Conservation (phyloP, 2,888 invertebrate genomes). For the Teleogryllus oceanicus region DNA sequence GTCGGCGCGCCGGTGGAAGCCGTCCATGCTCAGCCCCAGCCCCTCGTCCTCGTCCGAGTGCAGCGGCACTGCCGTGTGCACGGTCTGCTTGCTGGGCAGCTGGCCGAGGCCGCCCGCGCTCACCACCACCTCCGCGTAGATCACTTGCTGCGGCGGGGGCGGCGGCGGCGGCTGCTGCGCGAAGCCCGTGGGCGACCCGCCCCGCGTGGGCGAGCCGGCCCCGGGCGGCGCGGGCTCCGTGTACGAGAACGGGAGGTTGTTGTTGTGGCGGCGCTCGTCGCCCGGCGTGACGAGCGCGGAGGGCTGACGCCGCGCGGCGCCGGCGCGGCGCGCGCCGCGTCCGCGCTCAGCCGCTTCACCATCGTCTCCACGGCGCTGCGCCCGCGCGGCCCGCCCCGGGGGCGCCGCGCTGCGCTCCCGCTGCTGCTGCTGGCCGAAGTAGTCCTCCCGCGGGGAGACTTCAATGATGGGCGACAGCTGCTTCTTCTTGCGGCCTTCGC, state of each 20-base stretch:
- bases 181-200: conserved; percentile 31
- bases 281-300: conserved; percentile 55
- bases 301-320: conserved; percentile 31
- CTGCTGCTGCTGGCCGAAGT: conserved; percentile 47
- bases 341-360: conserved; percentile 64
- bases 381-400: conserved; percentile 49
- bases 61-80: conserved; percentile 52
- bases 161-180: conserved; percentile 34
- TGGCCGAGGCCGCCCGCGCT: conserved; percentile 39
- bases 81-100: conserved; percentile 48
- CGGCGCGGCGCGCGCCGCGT: conserved; percentile 30
- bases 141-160: conserved; percentile 50
- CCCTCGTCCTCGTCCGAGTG: conserved; percentile 65
- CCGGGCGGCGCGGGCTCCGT: conserved; percentile 54
- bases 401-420: background rate
- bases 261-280: conserved; percentile 61
- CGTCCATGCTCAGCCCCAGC: conserved; percentile 54
- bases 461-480: conserved; percentile 79
- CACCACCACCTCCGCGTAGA: conserved; percentile 71
- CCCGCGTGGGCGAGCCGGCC: conserved; percentile 31
- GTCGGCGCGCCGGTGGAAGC: conserved; percentile 22
- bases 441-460: conserved; percentile 67
- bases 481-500: conserved; percentile 57
- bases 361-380: conserved; percentile 71
- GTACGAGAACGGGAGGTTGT: conserved; percentile 79